These are phyloP conservation scores for Phalanger gymnotis DNA, from an alignment of 2,797 vertebrate species.

Conservation along the genomic window DNA sequence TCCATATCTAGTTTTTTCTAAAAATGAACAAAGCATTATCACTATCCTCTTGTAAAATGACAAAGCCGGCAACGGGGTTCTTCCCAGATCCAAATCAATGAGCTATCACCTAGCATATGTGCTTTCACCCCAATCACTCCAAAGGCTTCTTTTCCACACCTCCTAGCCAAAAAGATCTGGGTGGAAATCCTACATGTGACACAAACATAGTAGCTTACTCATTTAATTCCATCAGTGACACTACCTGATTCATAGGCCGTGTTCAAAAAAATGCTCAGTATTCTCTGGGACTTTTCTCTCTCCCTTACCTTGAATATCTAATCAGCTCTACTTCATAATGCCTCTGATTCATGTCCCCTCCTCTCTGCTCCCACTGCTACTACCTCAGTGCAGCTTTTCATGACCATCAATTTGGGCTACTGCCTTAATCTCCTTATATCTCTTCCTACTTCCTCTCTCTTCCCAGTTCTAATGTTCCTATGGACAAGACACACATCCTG, in stretches of 20 bases:
- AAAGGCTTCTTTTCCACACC: neutral
- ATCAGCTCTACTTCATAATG: conserved; percentile 1
- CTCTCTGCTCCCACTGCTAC: neutral
- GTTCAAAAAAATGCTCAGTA: neutral
- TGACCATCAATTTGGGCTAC: neutral
- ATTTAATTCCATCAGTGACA: neutral
- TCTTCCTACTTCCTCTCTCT: neutral
- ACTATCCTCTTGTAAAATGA: neutral
- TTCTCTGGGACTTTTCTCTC: neutral
- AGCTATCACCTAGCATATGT: neutral
- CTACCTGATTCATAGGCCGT: neutral
- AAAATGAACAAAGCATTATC: neutral
- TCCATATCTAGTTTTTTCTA: neutral
- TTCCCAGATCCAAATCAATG: neutral
- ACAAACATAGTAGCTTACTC: neutral
- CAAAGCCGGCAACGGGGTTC: neutral
- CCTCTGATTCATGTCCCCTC: neutral
- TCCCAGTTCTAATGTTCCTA: neutral
- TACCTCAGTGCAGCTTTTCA: neutral
- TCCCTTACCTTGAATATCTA: conserved; percentile 10
- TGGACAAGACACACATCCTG: neutral
- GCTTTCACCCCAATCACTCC: neutral
- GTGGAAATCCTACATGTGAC: neutral
- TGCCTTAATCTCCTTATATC: neutral
- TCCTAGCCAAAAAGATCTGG: neutral